A percentile compares a stretch with the other conserved stretches of the same genome.
These are phyloP conservation scores for Vanessa atalanta DNA, from an alignment of 1,140 invertebrate genomes.

Conservation along the genomic window DNA sequence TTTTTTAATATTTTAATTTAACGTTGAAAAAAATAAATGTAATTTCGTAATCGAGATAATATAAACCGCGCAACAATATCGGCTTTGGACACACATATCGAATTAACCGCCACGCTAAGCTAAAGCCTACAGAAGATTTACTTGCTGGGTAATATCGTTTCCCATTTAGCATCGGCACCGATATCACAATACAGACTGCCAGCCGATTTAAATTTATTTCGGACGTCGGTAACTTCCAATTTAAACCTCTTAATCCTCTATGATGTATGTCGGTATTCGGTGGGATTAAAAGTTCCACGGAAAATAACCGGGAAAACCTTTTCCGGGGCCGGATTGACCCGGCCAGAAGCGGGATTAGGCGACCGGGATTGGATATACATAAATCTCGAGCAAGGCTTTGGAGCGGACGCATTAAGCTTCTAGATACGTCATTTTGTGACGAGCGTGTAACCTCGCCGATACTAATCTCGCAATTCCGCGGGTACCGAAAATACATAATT, in stretches of 20 bases:
- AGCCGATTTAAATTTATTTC: slow-evolving; percentile 80
- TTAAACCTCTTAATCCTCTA: slow-evolving; percentile 81
- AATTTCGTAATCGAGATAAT: slow-evolving; percentile 16
- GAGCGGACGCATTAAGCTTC: slow-evolving; percentile 74
- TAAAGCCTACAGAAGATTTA: slow-evolving; percentile 66
- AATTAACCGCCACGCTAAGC: slow-evolving; percentile 45
- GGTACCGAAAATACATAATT: slow-evolving; percentile 66
- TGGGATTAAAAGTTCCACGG: slow-evolving; percentile 80
- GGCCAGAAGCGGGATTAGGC: slow-evolving; percentile 75
- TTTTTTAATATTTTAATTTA: background rate
- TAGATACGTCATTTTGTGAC: slow-evolving; percentile 77
- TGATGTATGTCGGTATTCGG: slow-evolving; percentile 81
- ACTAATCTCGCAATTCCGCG: slow-evolving; percentile 64
- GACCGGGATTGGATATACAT: slow-evolving; percentile 79
- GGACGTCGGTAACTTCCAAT: slow-evolving; percentile 81
- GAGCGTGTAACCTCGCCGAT: slow-evolving; percentile 47
- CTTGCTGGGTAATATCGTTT: slow-evolving; percentile 72
- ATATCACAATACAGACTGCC: slow-evolving; percentile 79
- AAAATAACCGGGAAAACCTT: slow-evolving; percentile 81
- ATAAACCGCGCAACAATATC: background rate
- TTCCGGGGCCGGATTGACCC: slow-evolving; percentile 79
- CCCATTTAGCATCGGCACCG: slow-evolving; percentile 73
- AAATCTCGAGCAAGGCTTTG: slow-evolving; percentile 77
- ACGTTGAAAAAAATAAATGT: slow-evolving; percentile 16
- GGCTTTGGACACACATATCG: slow-evolving; percentile 16